A percentile compares a stretch with the other conserved stretches of the same genome.
phyloP scores from a whole-genome alignment of 2,888 invertebrate genomes.

The Brachyptera risi region DNA sequence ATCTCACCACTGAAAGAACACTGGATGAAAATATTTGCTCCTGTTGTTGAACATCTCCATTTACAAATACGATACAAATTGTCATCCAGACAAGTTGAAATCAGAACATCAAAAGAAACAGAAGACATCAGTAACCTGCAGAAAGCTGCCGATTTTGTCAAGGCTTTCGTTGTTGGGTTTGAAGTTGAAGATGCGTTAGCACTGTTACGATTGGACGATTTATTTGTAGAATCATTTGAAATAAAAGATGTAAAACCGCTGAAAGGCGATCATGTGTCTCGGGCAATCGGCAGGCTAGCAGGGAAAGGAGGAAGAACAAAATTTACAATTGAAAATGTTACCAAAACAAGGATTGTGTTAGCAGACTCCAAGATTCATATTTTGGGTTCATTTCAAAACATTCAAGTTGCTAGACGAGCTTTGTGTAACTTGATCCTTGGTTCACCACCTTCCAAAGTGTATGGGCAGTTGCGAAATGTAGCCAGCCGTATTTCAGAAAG shows the following conservation, averaged over 20 bases:
- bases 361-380: conserved; percentile 97
- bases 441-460: conserved; percentile 96
- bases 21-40: conserved; percentile 96
- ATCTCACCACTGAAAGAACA: conserved; percentile 92
- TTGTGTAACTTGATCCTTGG: conserved; percentile 96
- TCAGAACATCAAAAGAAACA: conserved; percentile 65
- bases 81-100: conserved; percentile 85
- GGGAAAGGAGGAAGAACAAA: conserved; percentile 97
- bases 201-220: conserved; percentile 87
- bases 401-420: conserved; percentile 88
- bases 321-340: conserved; percentile 97
- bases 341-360: conserved; percentile 95
- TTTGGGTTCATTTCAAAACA: conserved; percentile 95
- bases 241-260: conserved; percentile 93
- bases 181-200: conserved; percentile 97
- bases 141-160: conserved; percentile 97
- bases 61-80: conserved; percentile 93
- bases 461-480: conserved; percentile 86
- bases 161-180: conserved; percentile 93
- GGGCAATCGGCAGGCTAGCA: conserved; percentile 96
- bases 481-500: conserved; percentile 80
- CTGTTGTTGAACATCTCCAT: conserved; percentile 91
- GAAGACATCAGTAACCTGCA: conserved; percentile 87
- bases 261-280: conserved; percentile 90
- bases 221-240: conserved; percentile 96